Percentiles rank a stretch among this genome's conserved stretches.
Conservation (phyloP, 64 coral and sea anemone genomes). For the Trachythela sp. region DNA sequence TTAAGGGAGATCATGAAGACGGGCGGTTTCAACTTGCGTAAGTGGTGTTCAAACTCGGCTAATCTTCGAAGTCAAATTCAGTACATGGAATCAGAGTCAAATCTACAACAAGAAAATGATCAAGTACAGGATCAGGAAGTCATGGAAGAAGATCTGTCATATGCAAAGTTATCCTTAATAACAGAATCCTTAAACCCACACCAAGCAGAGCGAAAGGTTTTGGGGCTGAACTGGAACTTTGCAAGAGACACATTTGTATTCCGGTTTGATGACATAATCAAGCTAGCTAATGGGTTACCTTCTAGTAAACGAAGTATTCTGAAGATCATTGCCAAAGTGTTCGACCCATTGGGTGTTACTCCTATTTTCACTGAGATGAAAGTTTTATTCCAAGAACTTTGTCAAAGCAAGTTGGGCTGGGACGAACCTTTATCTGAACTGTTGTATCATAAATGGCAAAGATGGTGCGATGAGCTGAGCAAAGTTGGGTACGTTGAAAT, state of each 20-base stretch:
- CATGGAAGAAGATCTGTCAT: slow-evolving; percentile 29
- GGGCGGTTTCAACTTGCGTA: slow-evolving; percentile 43
- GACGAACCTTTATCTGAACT: slow-evolving; percentile 26
- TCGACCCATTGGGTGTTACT: slow-evolving; percentile 42
- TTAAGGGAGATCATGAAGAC: slow-evolving; percentile 6
- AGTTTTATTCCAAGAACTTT: slow-evolving; percentile 46
- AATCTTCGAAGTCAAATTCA: slow-evolving; percentile 17
- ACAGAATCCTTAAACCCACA: neutral
- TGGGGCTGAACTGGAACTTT: slow-evolving; percentile 26
- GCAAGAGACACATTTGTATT: slow-evolving; percentile 19
- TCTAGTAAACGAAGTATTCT: slow-evolving; percentile 40
- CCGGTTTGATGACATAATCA: slow-evolving; percentile 28
- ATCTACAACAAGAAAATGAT: neutral
- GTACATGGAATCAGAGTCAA: slow-evolving; percentile 14
- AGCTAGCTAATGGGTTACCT: slow-evolving; percentile 16
- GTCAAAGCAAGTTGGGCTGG: slow-evolving; percentile 32
- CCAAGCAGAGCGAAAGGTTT: neutral
- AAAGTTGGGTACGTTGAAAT: neutral
- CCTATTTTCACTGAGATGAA: slow-evolving; percentile 45
- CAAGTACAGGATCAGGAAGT: neutral
- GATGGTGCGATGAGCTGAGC: slow-evolving; percentile 39
- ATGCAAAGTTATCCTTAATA: slow-evolving; percentile 34
- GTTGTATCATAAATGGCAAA: slow-evolving; percentile 33
- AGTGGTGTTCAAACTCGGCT: slow-evolving; percentile 31
- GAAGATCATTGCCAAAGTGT: slow-evolving; percentile 39